These are phyloP conservation scores for Aurelia sp. DNA, from an alignment of 30 jellyfish, hydroid and myxozoan genomes.

Conservation along the genomic window DNA sequence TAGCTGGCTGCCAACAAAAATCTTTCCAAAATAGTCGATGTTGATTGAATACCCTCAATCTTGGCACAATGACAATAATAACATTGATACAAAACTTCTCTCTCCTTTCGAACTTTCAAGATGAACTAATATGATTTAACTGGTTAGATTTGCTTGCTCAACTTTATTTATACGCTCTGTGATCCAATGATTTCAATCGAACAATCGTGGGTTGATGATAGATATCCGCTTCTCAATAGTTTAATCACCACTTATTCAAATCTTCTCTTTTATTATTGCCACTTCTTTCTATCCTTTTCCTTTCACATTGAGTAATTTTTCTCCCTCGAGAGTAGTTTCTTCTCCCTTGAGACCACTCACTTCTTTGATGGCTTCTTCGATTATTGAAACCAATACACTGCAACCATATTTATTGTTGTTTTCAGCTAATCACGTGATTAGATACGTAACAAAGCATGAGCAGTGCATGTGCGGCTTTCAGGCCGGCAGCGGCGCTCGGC, in stretches of 20 bases:
- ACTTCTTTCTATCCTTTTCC: constrained; percentile 32
- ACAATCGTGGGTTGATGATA: constrained; percentile 57
- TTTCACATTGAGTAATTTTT: constrained; percentile 10
- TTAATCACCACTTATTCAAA: constrained; percentile 25
- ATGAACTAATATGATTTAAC: constrained; percentile 67
- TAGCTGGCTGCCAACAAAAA: constrained; percentile 44
- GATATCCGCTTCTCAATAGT: constrained; percentile 38
- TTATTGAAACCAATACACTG: constrained; percentile 9
- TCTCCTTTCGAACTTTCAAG: neutral
- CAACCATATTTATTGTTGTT: constrained; percentile 49
- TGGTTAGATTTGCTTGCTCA: constrained; percentile 51
- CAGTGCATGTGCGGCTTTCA: constrained; percentile 14
- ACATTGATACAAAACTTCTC: neutral
- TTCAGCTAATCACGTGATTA: constrained; percentile 54
- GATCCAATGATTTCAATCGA: constrained; percentile 54
- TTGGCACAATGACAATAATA: constrained; percentile 43
- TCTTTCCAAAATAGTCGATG: constrained; percentile 31
- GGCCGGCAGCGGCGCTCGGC: no score
- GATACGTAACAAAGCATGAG: constrained; percentile 39
- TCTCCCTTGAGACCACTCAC: constrained; percentile 47
- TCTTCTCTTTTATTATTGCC: constrained; percentile 22
- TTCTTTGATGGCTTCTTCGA: constrained; percentile 37
- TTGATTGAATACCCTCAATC: constrained; percentile 35
- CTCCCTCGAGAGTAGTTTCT: constrained; percentile 41
- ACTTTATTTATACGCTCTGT: constrained; percentile 70